Base-by-base conservation (phyloP, 1,140 invertebrate genomes). In the Leptinotarsa texana region DNA sequence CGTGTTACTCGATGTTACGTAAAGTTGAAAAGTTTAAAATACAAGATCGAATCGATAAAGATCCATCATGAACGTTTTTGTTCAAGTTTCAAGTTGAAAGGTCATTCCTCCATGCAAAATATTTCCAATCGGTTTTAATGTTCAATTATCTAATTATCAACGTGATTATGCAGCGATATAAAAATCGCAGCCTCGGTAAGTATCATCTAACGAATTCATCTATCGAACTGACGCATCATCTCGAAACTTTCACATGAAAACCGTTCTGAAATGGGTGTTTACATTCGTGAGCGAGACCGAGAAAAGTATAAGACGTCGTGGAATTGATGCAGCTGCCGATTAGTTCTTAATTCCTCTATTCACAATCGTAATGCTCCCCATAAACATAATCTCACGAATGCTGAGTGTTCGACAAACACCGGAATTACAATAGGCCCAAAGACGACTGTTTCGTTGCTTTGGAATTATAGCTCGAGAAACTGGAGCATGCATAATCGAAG, bases 331-430 rank as follows among this genome's bases (percentile, higher is more conserved):
- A 65, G 63, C 63, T 65, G 63, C 63, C 21, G 21, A 65, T 65
- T 65, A 65, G 63, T 65, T 65, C n/a, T 33, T 65, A 65, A 65
- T 65, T 65, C 63, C 63, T 65, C 63, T 65, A 65, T 65, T 65
- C 63, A 65, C 63, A 65, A 65, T 24, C 63, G 63, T 65, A 65
- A 65, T 65, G 63, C 63, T 22, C 63, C 21, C 13, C 63, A 33
- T 65, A 65, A 65, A 65, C 63, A 33, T 65, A 65, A 65, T 65
- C 63, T 65, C 63, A 65, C 63, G 63, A 65, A 65, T 65, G 63
- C 63, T 13, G 63, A 65, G 63, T 65, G 63, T 21, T 65, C 27
- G 22, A 65, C 63, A 65, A 65, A 65, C 63, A 65, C 63, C 63
- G 63, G 21, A 65, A 65, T 21, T 33, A 65, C 63, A 65, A 65